phyloP scores from a whole-genome alignment of 2,797 vertebrate species.

The Schizothorax lantsangensis region DNA sequence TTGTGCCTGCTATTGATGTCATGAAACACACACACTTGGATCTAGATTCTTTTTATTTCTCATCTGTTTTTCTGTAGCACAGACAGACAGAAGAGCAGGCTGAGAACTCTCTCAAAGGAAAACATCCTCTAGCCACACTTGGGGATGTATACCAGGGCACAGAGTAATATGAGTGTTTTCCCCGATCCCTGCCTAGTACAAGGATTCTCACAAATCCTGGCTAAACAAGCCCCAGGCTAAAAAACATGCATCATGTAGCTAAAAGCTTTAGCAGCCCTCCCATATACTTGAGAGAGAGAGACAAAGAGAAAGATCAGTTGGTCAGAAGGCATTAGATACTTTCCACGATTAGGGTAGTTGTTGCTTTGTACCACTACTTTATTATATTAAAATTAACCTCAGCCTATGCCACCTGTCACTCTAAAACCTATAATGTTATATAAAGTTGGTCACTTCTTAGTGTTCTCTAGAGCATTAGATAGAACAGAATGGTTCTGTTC shows the following conservation, averaged over 20 bases:
- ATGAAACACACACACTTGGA: slow-evolving; percentile 6
- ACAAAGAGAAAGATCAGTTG: neutral
- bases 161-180: slow-evolving; percentile 44
- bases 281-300: slow-evolving; percentile 25
- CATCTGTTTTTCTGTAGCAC: neutral
- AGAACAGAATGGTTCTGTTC: neutral
- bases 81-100: slow-evolving; percentile 26
- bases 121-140: slow-evolving; percentile 54
- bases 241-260: slow-evolving; percentile 55
- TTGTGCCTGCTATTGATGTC: slow-evolving; percentile 3
- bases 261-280: slow-evolving; percentile 46
- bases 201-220: slow-evolving; percentile 50
- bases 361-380: neutral
- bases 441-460: neutral
- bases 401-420: neutral
- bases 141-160: slow-evolving; percentile 50
- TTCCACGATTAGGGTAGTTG: too few relatives aligned
- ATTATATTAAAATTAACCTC: neutral
- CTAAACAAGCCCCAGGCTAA: slow-evolving; percentile 56
- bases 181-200: slow-evolving; percentile 39
- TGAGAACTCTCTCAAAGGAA: slow-evolving; percentile 43
- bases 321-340: neutral
- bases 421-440: neutral
- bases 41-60: slow-evolving; percentile 19
- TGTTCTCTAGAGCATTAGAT: neutral